A percentile compares a stretch with the other conserved stretches of the same genome.
phyloP scores from a whole-genome alignment of 2,113 vertebrate species.

The Thunnus thynnus region DNA sequence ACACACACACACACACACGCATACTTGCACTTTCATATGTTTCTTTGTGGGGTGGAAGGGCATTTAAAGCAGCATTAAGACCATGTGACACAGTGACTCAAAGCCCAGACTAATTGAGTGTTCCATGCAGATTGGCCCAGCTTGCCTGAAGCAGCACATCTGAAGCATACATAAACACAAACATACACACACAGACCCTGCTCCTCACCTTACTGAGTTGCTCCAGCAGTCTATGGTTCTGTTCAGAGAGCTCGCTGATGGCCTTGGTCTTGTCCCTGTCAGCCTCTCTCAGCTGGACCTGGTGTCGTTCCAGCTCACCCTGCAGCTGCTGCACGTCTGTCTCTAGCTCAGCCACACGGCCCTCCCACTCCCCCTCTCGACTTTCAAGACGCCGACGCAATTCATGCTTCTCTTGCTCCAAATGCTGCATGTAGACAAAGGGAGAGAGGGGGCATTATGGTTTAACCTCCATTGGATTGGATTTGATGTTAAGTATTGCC shows the following conservation, averaged over 20 bases:
- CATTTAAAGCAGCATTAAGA: conserved; percentile 48
- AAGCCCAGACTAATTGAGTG: conserved; percentile 56
- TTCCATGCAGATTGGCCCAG: conserved; percentile 15
- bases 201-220: conserved; percentile 95
- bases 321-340: conserved; percentile 95
- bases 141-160: conserved; percentile 21
- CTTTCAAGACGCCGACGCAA: conserved; percentile 92
- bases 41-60: conserved; percentile 15
- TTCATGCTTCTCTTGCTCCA: conserved; percentile 98
- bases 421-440: conserved; percentile 83
- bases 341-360: conserved; percentile 95
- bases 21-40: background rate
- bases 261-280: conserved; percentile 92
- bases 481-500: background rate
- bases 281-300: conserved; percentile 92
- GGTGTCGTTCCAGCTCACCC: conserved; percentile 93
- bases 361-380: conserved; percentile 97
- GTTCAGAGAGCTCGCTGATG: conserved; percentile 94
- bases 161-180: conserved; percentile 21
- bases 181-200: background rate
- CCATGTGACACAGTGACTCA: conserved; percentile 52
- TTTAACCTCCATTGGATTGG: background rate
- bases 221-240: conserved; percentile 97
- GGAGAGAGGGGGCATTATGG: background rate
- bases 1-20: conserved; percentile 10